phyloP scores from a whole-genome alignment of 2,113 vertebrate species.

The Gymnogyps californianus region DNA sequence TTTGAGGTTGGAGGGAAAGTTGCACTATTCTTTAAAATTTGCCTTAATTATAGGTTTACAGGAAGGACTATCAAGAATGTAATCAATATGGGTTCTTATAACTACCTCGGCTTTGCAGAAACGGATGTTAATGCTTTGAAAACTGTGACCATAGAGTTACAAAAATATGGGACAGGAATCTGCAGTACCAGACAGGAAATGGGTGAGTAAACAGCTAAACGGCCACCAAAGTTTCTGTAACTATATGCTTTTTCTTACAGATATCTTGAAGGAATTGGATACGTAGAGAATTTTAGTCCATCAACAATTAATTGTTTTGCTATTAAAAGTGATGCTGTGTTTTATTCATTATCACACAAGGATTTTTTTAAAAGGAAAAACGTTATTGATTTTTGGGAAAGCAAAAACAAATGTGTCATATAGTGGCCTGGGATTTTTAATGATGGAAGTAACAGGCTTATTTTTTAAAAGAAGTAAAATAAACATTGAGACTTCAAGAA shows the following conservation, averaged over 20 bases:
- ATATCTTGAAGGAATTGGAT: not conserved
- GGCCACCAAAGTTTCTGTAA: not conserved
- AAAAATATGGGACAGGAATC: conserved; percentile 80
- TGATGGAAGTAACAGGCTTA: not conserved
- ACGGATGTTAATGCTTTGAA: conserved; percentile 82
- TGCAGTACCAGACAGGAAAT: conserved; percentile 90
- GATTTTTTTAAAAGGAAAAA: not conserved
- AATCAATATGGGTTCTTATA: conserved; percentile 96
- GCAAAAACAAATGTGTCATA: not conserved
- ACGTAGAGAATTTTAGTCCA: not conserved
- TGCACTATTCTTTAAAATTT: not conserved
- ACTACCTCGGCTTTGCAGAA: conserved; percentile 90
- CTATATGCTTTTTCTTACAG: not conserved
- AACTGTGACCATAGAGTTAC: conserved; percentile 75
- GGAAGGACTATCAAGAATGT: conserved; percentile 84
- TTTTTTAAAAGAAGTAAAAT: not conserved
- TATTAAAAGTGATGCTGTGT: not conserved
- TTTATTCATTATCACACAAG: not conserved
- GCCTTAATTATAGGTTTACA: conserved; percentile 79
- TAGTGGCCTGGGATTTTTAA: not conserved
- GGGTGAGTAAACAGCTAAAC: conserved; percentile 67
- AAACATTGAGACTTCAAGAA: not conserved
- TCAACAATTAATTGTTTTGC: not conserved
- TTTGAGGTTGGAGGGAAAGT: not conserved
- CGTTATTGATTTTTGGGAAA: not conserved